Base-by-base conservation (phyloP, 1,140 invertebrate species). In the Octopus sinensis region DNA sequence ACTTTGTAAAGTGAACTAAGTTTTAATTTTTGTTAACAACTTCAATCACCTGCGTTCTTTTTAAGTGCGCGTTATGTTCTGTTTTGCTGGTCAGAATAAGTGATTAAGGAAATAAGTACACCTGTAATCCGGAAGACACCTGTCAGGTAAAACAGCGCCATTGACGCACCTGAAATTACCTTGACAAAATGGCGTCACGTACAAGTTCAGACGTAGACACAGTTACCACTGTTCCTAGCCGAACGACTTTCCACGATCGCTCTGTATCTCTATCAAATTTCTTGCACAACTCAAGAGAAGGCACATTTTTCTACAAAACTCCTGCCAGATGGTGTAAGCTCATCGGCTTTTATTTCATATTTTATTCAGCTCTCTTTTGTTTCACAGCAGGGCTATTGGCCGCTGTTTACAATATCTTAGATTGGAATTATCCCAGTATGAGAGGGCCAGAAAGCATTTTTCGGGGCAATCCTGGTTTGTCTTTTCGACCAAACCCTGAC, bases 401-500 rank as follows among this genome's bases (percentile, higher is more conserved):
- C 81, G 94, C 98, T 85, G 98, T 98, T 92, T 97, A 96, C 90
- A 95, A 96, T 91, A 98, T 96, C 53, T 91, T 98, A 87, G 95
- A 97, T 88, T 91, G 92, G 77, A 94, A 94, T 87, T 93, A 93
- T 88, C 96, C 97, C 10, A 97, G 96, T 91, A 96, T 96, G 94
- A 93, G 95, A 90, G 91, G 95, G 88, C 93, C 94, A 4, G 92
- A 93, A 80, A 96, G 96, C 80, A 91, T 98, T 84, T 96, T 98
- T 85, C 96, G 96, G 84, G 94, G 91, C 87, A 98, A 98, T 93
- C 97, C 97, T 92, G 96, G 87, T 53, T 92, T 98, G 86, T 96
- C 96, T 83, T 98, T 98, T 92, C 92, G 96, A 86, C 96, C 97
- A 79, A 96, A 96, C 94, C 96, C 96, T 53, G 96, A 96, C 90